Evolutionary conservation across 2,113 vertebrate genomes (phyloP).

Genomic region (Heliornis fulica): DNA sequence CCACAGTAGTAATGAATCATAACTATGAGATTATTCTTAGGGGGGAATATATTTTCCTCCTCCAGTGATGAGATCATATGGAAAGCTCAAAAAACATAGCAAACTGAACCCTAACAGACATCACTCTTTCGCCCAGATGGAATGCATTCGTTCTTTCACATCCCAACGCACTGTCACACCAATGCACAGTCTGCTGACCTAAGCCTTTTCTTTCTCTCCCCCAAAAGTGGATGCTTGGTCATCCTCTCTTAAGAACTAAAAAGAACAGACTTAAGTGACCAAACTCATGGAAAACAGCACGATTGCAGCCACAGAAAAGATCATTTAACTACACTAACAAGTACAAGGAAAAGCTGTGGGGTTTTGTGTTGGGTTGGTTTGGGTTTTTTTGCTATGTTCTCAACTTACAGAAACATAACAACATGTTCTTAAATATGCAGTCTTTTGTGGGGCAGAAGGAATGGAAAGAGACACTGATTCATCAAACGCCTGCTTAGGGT

Average conservation of each 20-base stretch:
- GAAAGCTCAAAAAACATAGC: slow-evolving; percentile 41
- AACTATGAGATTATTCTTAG: slow-evolving; percentile 40
- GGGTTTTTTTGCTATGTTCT: background rate
- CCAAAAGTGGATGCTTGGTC: background rate
- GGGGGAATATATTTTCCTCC: slow-evolving; percentile 58
- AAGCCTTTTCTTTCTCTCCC: background rate
- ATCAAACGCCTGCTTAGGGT: slow-evolving; percentile 6
- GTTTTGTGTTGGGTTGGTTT: fast-evolving
- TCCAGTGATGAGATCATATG: slow-evolving; percentile 57
- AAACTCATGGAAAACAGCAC: background rate
- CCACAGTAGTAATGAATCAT: slow-evolving; percentile 64
- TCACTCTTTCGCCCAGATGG: background rate
- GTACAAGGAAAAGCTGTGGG: background rate
- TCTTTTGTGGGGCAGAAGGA: slow-evolving; percentile 10
- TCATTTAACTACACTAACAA: background rate
- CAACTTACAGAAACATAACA: slow-evolving; percentile 27
- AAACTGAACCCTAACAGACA: slow-evolving; percentile 36
- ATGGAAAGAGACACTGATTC: slow-evolving; percentile 36
- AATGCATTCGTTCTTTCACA: slow-evolving; percentile 12
- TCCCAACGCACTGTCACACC: slow-evolving; percentile 15
- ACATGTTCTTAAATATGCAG: slow-evolving; percentile 18
- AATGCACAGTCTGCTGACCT: background rate
- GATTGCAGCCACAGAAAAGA: background rate
- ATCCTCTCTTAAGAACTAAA: background rate
- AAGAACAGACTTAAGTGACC: background rate